phyloP scores from a whole-genome alignment of 2,797 vertebrate genomes.

The Clamator glandarius region DNA sequence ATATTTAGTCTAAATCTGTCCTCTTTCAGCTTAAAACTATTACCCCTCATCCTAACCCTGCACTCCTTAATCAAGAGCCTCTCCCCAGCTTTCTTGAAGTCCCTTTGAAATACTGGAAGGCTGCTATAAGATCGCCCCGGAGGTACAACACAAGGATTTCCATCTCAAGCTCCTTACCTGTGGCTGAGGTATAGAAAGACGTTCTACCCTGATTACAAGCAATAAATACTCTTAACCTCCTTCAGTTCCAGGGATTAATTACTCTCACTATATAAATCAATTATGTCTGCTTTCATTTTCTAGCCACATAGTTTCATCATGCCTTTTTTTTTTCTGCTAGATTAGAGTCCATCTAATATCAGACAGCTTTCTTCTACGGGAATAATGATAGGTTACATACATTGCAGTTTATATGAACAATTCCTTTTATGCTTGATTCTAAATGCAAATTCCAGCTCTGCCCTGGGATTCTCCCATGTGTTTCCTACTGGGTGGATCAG shows the following conservation, averaged over 20 bases:
- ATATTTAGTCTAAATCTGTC: no score
- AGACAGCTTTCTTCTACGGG: background rate
- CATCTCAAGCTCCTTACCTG: background rate
- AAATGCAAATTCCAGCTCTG: background rate
- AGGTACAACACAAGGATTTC: background rate
- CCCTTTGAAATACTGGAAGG: no score
- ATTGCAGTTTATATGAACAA: background rate
- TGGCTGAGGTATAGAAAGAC: background rate
- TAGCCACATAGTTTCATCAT: background rate
- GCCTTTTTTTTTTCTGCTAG: background rate
- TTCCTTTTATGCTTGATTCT: background rate
- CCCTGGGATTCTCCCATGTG: background rate
- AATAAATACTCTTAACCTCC: background rate
- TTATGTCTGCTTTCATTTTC: background rate
- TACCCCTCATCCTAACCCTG: no score
- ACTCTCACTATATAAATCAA: background rate
- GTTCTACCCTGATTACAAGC: background rate
- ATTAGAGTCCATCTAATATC: background rate
- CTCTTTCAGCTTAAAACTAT: no score
- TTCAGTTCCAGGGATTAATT: conserved; percentile 11
- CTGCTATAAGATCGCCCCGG: no score
- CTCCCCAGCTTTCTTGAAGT: no score
- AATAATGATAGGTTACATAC: background rate
- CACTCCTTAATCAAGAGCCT: no score
- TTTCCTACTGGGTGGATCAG: background rate